Evolutionary conservation across 2,888 invertebrate genomes (phyloP).

Genomic region (Cataglyphis livida): DNA sequence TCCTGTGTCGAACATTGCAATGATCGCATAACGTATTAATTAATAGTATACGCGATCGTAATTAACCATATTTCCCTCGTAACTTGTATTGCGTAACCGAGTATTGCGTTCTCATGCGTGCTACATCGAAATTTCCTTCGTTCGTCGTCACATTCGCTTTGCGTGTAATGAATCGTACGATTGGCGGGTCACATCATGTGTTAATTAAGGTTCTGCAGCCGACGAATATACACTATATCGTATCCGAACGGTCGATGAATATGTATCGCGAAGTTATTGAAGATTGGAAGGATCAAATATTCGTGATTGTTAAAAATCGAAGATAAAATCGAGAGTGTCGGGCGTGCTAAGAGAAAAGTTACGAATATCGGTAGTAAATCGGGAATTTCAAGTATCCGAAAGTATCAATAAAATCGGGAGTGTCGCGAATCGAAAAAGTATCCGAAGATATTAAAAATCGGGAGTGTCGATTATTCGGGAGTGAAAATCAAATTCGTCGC

Average conservation of each 20-base stretch:
- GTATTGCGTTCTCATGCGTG: neutral
- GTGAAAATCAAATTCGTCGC: slow-evolving; percentile 1
- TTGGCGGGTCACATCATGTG: slow-evolving; percentile 2
- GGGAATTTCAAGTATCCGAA: neutral
- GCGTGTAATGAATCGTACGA: slow-evolving; percentile 12
- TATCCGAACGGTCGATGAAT: neutral
- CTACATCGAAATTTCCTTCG: slow-evolving; percentile 23
- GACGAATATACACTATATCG: neutral
- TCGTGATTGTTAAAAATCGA: neutral
- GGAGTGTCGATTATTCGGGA: neutral
- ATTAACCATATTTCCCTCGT: slow-evolving; percentile 18
- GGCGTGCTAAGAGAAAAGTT: neutral
- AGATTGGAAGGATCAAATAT: neutral
- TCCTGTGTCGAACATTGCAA: neutral
- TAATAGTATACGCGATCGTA: slow-evolving; percentile 3
- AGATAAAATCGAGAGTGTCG: neutral
- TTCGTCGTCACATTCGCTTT: slow-evolving; percentile 9
- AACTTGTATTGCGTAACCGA: neutral
- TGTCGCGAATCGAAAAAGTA: neutral
- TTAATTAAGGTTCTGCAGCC: slow-evolving; percentile 23
- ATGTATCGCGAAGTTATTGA: neutral
- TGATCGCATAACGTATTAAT: slow-evolving; percentile 14
- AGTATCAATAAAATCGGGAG: neutral
- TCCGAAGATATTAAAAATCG: neutral
- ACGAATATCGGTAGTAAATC: neutral